Base-by-base conservation (phyloP, 2,888 invertebrate species). In the Litoditis marina region DNA sequence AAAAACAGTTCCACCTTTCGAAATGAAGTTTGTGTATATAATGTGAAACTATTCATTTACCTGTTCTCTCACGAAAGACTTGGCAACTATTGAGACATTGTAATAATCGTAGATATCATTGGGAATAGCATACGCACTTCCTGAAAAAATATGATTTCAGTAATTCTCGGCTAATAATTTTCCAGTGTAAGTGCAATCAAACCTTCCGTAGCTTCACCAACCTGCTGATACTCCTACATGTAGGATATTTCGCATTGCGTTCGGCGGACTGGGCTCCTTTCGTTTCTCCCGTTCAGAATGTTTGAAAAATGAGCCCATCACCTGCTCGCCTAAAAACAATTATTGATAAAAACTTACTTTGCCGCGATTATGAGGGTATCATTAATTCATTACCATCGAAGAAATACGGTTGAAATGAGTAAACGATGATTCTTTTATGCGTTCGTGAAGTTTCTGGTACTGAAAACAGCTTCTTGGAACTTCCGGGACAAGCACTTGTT, bases 281-380 rank as follows among this genome's bases (percentile, higher is more conserved):
- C 72, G 56, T 60, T 74, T 74, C n/a, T 70, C 71, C 4, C 77
- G 62, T 16, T 58, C 60, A 13, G 75, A 62, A 47, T 74, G 74
- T 50, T 78, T 78, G 70, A 76, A 77, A 56, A 78, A 78, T 0
- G 77, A 77, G 11, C 74, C 78, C 72, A 78, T 70, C 4, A 70
- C 61, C 55, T 75, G 73, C 28, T 65, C 70, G 16, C 75, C 74
- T 68, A 50, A 32, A 57, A 55, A 8, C n/a, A 57, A 31, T 22
- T 54, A 47, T 16, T 42, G 8, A 28, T 51, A 22, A 28, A 52
- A n/a, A 22, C 22, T 13, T 47, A 11, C n/a, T 11, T n/a, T n/a
- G 47, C 22, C 22, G 47, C 22, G n/a, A 36, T 47, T 47, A 19
- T 19, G 13, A 19, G 1, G 13, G 13, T 13, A 47, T n/a, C 13